These are phyloP conservation scores for Carcharodon carcharias DNA, from an alignment of 2,797 vertebrate genomes.

Conservation along the genomic window DNA sequence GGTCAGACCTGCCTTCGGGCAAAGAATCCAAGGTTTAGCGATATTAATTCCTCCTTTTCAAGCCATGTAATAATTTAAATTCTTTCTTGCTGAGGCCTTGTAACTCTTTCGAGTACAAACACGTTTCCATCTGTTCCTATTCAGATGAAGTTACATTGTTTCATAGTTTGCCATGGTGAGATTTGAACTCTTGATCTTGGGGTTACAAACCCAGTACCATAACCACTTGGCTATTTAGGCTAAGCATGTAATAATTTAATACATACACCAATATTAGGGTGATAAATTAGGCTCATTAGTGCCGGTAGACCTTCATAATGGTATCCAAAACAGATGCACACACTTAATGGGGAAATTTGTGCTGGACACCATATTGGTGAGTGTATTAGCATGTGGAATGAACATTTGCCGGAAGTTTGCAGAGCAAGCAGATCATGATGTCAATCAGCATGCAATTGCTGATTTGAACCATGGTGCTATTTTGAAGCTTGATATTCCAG, in stretches of 20 bases:
- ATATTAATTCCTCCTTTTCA: neutral
- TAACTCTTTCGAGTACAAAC: too few species aligned
- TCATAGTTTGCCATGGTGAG: too few species aligned
- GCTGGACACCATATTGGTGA: neutral
- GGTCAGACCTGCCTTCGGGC: too few species aligned
- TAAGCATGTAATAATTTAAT: neutral
- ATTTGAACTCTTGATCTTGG: too few species aligned
- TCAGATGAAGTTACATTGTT: too few species aligned
- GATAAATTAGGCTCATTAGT: neutral
- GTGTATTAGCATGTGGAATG: neutral
- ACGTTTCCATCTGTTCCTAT: too few species aligned
- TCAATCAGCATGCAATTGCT: neutral
- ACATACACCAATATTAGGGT: neutral
- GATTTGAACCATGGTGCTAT: neutral
- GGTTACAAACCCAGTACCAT: too few species aligned
- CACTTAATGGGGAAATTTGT: neutral
- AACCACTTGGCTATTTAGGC: too few species aligned
- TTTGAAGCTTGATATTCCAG: neutral
- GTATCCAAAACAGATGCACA: neutral
- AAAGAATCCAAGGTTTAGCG: neutral
- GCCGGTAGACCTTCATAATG: neutral
- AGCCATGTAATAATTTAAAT: neutral
- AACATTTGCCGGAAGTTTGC: neutral
- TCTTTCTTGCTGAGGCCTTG: too few species aligned
- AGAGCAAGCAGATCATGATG: neutral